Base-by-base conservation (phyloP, 1,140 invertebrate genomes). In the Eubasilissa regina region DNA sequence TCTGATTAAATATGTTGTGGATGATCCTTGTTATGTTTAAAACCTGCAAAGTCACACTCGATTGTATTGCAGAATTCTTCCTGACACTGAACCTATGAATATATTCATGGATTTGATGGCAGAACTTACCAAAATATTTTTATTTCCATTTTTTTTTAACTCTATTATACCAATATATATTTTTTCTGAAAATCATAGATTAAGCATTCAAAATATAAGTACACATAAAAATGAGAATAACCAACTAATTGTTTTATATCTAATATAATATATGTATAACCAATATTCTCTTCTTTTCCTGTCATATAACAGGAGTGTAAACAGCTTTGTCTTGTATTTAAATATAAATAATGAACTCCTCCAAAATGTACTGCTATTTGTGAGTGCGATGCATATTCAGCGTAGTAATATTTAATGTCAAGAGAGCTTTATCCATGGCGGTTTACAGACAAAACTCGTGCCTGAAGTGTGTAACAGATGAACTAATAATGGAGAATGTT, bases 361-460 rank as follows among this genome's bases (percentile, higher is more conserved):
- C 66, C 35, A 64, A 64, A 45, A 35, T 64, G 35, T 44, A 35
- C 62, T n/a, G 62, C 62, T n/a, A 44, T 9, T 56, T 56, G 53
- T 56, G 53, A 17, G 25, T 35, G 25, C 25, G 25, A 35, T 35
- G 25, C 25, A 56, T 56, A 56, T 56, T 56, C 53, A 56, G 25
- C 58, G 15, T 62, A 62, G 58, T 73, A 47, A 19, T 56, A 73
- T 73, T 35, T 45, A 58, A 48, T n/a, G 25, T 35, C 25, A 35
- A 35, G 56, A 72, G 77, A 80, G 73, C 73, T 80, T 64, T 74
- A 51, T 66, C 17, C 48, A 58, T 68, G 58, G 15, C 51, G 17
- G 45, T 75, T 45, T 75, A 35, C 64, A 75, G 73, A 75, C 60
- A 53, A 35, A 75, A 75, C 58, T 68, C 56, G 78, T 80, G 78